phyloP scores from a whole-genome alignment of 2,888 invertebrate species.

The Eupeodes luniger region DNA sequence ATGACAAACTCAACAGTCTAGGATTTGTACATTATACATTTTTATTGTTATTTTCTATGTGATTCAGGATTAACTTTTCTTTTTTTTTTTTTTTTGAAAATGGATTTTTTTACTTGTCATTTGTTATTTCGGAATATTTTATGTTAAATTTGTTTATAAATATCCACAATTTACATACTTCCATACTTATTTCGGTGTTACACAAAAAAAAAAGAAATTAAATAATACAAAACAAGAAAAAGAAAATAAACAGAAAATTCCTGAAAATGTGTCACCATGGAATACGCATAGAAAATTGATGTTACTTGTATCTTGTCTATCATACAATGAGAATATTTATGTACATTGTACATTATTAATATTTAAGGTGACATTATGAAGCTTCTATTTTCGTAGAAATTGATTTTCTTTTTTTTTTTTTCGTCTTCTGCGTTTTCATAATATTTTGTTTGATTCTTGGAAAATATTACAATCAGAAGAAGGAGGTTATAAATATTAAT shows the following conservation, averaged over 20 bases:
- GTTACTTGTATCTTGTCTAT: conserved; percentile 66
- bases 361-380: conserved; percentile 57
- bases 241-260: not conserved
- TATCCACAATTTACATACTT: not conserved
- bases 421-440: not conserved
- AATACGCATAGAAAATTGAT: conserved; percentile 43
- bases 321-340: conserved; percentile 12
- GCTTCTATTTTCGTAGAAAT: conserved; percentile 50
- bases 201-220: conserved; percentile 1
- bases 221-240: not conserved
- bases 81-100: conserved; percentile 20
- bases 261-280: conserved; percentile 30
- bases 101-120: conserved; percentile 15
- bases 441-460: too few species aligned
- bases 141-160: conserved; percentile 6
- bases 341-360: conserved; percentile 36
- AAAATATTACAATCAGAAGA: too few species aligned
- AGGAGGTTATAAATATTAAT: too few species aligned
- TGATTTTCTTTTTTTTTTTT: not conserved
- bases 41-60: conserved; percentile 56
- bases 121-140: conserved; percentile 22
- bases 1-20: conserved; percentile 51
- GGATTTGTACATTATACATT: conserved; percentile 42
- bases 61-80: conserved; percentile 40
- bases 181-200: conserved; percentile 3